Evolutionary conservation across 2,888 invertebrate genomes (phyloP).

Genomic region (Epistrophe eligans): DNA sequence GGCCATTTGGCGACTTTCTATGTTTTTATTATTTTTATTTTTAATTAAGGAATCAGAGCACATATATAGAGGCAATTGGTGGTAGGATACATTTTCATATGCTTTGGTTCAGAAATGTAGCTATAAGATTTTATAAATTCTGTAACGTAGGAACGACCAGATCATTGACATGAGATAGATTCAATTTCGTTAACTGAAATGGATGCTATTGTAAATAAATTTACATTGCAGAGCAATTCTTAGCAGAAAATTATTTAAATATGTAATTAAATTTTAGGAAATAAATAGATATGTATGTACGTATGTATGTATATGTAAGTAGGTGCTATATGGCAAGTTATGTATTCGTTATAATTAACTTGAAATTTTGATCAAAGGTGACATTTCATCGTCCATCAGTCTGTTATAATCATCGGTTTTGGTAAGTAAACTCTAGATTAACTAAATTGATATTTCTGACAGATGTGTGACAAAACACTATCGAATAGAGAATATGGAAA

Average conservation of each 20-base stretch:
- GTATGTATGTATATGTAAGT: too few relatives aligned
- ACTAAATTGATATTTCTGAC: too few relatives aligned
- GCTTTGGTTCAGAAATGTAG: slow-evolving; percentile 23
- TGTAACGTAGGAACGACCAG: neutral
- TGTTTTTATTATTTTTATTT: slow-evolving; percentile 54
- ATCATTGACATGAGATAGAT: neutral
- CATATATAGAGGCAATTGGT: neutral
- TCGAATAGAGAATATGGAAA: too few relatives aligned
- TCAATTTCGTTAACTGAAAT: neutral
- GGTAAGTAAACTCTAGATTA: too few relatives aligned
- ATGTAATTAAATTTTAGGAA: too few relatives aligned
- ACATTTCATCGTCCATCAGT: too few relatives aligned
- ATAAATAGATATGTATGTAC: too few relatives aligned
- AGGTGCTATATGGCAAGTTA: too few relatives aligned
- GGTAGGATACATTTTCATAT: neutral
- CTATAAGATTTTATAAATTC: neutral
- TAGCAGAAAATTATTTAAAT: neutral
- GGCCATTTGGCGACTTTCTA: slow-evolving; percentile 59
- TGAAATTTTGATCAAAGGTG: too few relatives aligned
- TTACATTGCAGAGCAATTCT: neutral
- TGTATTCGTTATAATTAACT: too few relatives aligned
- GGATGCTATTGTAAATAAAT: neutral
- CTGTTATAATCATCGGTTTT: too few relatives aligned
- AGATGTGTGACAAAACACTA: too few relatives aligned
- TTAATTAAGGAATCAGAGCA: slow-evolving; percentile 60